Evolutionary conservation across 2,797 vertebrate genomes (phyloP).

Genomic region (Columba guinea): DNA sequence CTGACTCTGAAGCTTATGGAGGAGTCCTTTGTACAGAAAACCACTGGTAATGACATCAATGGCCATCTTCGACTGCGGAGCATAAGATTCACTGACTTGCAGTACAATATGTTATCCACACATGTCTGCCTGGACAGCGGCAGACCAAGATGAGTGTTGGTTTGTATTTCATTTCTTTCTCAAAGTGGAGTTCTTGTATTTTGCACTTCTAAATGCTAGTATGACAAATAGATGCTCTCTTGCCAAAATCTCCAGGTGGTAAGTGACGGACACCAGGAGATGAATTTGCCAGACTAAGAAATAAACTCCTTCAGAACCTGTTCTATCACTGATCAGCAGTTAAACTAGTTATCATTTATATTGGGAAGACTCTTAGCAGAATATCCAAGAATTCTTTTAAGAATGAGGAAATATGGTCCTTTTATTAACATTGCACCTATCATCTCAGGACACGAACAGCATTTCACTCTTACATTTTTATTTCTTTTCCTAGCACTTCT

Average conservation of each 20-base stretch:
- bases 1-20: neutral
- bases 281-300: neutral
- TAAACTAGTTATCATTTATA: neutral
- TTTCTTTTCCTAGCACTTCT: constrained; percentile 3
- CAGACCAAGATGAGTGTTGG: neutral
- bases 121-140: neutral
- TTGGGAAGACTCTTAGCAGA: neutral
- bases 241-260: neutral
- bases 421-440: neutral
- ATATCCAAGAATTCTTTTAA: neutral
- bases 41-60: neutral
- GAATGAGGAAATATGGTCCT: neutral
- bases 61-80: neutral
- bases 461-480: neutral
- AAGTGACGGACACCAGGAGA: constrained; percentile 21
- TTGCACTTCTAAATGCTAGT: neutral
- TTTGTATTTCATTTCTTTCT: neutral
- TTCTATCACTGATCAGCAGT: neutral
- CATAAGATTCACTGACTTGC: neutral
- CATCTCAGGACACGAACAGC: neutral
- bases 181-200: neutral
- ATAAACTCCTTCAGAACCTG: neutral
- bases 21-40: neutral
- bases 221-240: neutral
- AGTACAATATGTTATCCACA: neutral